These are phyloP conservation scores for Umimayanthus chanpuru DNA, from an alignment of 92 coral and sea anemone genomes.

Conservation along the genomic window DNA sequence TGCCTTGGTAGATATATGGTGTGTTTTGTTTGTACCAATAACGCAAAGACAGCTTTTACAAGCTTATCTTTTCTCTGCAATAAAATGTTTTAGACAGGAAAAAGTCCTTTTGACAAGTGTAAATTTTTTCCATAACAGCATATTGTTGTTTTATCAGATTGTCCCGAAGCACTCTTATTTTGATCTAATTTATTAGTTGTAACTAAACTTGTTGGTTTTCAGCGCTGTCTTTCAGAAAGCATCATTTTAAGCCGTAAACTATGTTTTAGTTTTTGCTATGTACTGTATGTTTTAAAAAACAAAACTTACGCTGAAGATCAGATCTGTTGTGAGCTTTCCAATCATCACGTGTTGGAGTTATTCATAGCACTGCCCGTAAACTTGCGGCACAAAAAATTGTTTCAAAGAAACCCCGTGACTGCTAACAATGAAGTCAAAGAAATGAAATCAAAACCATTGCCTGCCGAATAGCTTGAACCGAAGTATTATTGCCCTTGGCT, in stretches of 20 bases:
- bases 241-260: background rate
- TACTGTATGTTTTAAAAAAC: background rate
- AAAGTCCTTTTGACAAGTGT: background rate
- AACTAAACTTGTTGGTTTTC: constrained; percentile 7
- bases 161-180: background rate
- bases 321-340: background rate
- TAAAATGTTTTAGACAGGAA: background rate
- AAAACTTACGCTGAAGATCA: constrained; percentile 9
- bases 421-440: background rate
- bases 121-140: background rate
- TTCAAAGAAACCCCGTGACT: constrained; percentile 3
- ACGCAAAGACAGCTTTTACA: background rate
- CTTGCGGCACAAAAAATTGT: background rate
- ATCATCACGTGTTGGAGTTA: constrained; percentile 11
- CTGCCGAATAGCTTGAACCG: background rate
- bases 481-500: constrained; percentile 18
- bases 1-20: background rate
- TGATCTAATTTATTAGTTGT: background rate
- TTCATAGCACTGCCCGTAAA: background rate
- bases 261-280: background rate
- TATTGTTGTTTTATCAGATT: constrained; percentile 15
- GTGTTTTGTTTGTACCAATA: background rate
- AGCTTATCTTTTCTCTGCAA: background rate
- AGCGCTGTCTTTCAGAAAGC: background rate
- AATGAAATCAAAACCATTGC: background rate